Base-by-base conservation (phyloP, 2,888 invertebrate species). In the Cheilosia scutellata region DNA sequence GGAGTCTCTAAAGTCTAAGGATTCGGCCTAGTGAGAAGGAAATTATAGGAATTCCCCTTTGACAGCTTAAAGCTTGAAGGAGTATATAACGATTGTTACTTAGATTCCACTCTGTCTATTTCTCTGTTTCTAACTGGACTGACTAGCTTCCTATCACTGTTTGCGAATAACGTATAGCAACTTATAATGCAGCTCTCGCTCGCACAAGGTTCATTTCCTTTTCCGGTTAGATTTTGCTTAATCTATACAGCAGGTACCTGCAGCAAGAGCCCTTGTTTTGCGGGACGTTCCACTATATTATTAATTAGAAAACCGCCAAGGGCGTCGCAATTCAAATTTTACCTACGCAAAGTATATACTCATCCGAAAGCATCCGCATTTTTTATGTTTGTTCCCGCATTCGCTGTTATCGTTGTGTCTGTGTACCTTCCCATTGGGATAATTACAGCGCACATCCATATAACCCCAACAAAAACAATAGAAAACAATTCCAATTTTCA, bases 401-500 rank as follows among this genome's bases (percentile, higher is more conserved):
- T 31, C 58, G 51, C 13, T 16, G 44, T 20, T 20, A 20, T 20
- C 20, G 20, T 60, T n/a, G 16, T n/a, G 11, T 37, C 27, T 51
- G 25, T 51, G 11, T 51, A 4, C 44, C 40, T 9, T 9, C 42
- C 65, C 57, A 68, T 55, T 62, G 75, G 60, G 75, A 84, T 84
- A 80, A 84, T 84, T 80, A 79, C 70, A 47, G 37, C 47, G 74
- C 75, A 51, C 53, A 66, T 62, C 72, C 44, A 74, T 51, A 68
- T 42, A 49, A 49, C 68, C 74, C 40, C 11, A 60, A 31, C 33
- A 70, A 79, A 65, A 68, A 68, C 16, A 76, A 86, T 76, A 86
- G 75, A 77, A 80, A 80, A 86, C 82, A 86, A 86, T 86, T 86
- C 80, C 86, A 82, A 86, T 82, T 86, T 82, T 86, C 82, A 86